Base-by-base conservation (phyloP, 2,797 vertebrate genomes). In the Morelia viridis region DNA sequence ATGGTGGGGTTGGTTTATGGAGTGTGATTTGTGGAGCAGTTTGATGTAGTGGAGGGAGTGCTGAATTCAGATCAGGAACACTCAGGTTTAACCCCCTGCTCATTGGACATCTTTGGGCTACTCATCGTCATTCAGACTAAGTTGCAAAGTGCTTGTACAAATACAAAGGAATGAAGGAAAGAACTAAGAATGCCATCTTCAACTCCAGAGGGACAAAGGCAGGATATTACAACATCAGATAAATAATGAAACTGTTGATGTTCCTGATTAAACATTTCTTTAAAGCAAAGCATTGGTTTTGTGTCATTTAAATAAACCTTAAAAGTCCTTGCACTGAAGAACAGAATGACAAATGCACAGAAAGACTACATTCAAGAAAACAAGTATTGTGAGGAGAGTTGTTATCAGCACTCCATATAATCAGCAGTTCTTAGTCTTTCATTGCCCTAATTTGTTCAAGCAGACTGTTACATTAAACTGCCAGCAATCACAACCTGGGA, bases 371-470 rank as follows among this genome's bases (percentile, higher is more conserved):
- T 28, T 12, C 5, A 65, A 9, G 60, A 60, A 31, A 31, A 85
- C 31, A 35, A 64, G 26, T 61, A 87, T 5, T 46, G 19, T 12
- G 22, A 87, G 9, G 28, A 57, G 53, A 19, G 19, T 87, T 19
- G 17, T 56, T 92, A 60, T 13, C 11, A 53, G 46, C 65, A 92
- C 86, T 71, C 31, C 28, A 53, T 1, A 83, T 58, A 90, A 89
- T 92, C 46, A 86, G 57, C 57, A 90, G 56, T 19, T 53, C 24
- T 89, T 95, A 94, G 93, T 4, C 6, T 87, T 95, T 93, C 85
- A 92, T 95, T 92, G 65, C 92, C 92, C 91, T 93, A 92, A 93
- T 94, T 94, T 92, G 94, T 93, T 94, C 92, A 93, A 92, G 62
- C 90, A 92, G 93, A 89, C 93, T 94, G 87, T 1, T 0, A 61